Evolutionary conservation across 1,140 invertebrate genomes (phyloP).

Genomic region (Doryteuthis pealeii): DNA sequence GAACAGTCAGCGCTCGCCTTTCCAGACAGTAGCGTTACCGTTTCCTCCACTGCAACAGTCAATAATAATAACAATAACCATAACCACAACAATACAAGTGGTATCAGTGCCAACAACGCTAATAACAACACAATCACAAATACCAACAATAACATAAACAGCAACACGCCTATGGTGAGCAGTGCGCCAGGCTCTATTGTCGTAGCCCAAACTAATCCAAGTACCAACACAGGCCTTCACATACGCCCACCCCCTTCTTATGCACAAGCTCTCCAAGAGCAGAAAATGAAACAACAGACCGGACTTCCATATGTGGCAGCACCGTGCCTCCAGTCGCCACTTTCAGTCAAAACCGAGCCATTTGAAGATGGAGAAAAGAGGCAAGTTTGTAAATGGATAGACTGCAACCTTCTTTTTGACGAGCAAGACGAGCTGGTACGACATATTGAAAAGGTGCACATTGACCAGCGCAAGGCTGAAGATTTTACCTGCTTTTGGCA

Average conservation of each 20-base stretch:
- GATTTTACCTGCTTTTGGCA: slow-evolving; percentile 89
- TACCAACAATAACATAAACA: not conserved
- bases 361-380: slow-evolving; percentile 48
- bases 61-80: slow-evolving; percentile 1
- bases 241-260: slow-evolving; percentile 53
- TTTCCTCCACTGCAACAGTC: not conserved
- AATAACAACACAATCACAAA: slow-evolving; percentile 16
- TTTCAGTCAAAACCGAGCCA: slow-evolving; percentile 32
- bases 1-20: slow-evolving; percentile 13
- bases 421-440: slow-evolving; percentile 79
- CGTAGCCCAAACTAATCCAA: slow-evolving; percentile 20
- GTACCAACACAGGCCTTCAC: slow-evolving; percentile 21
- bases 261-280: slow-evolving; percentile 48
- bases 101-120: slow-evolving; percentile 8
- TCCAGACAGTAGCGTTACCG: not conserved
- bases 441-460: slow-evolving; percentile 88
- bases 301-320: slow-evolving; percentile 15
- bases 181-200: slow-evolving; percentile 10
- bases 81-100: slow-evolving; percentile 5
- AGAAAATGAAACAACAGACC: slow-evolving; percentile 24
- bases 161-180: too few relatives aligned
- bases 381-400: slow-evolving; percentile 76
- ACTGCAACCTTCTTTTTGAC: slow-evolving; percentile 77
- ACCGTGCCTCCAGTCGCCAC: slow-evolving; percentile 15
- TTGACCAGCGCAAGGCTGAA: slow-evolving; percentile 84